Percentiles rank a stretch among this genome's conserved stretches.
Conservation (phyloP, 2,888 invertebrate species). For the Cephus runcator region DNA sequence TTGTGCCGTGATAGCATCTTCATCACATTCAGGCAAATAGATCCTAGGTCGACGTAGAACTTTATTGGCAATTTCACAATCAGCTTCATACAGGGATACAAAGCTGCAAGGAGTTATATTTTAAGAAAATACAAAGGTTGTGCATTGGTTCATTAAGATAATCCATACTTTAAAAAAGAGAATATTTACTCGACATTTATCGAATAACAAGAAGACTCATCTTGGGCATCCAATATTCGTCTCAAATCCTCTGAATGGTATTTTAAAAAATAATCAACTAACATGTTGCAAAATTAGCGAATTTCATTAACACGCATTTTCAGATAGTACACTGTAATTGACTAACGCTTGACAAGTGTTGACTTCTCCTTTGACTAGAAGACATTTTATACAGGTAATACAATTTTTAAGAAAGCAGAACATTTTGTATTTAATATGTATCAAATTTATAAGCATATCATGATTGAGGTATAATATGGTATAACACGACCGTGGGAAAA, state of each 20-base stretch:
- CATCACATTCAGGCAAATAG: constrained; percentile 74
- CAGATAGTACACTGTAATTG: not conserved
- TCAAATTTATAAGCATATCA: not conserved
- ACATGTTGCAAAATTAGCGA: constrained; percentile 30
- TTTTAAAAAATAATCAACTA: constrained; percentile 70
- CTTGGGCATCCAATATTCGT: constrained; percentile 71
- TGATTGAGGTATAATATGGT: too few relatives aligned
- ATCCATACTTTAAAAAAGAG: not conserved
- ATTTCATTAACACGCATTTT: not conserved
- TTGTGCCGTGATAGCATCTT: constrained; percentile 72
- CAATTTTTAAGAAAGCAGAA: not conserved
- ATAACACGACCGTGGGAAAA: not conserved
- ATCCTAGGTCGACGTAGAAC: constrained; percentile 74
- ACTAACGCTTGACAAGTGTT: not conserved
- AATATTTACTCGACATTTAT: constrained; percentile 78
- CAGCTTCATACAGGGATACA: constrained; percentile 75
- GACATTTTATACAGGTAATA: not conserved
- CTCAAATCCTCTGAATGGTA: constrained; percentile 73
- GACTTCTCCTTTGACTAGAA: not conserved
- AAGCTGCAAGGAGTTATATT: constrained; percentile 69
- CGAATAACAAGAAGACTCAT: constrained; percentile 73
- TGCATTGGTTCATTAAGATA: not conserved
- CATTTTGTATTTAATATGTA: not conserved
- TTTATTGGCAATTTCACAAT: constrained; percentile 75
- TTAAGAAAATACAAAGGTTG: constrained; percentile 4